Percentiles rank a stretch among this genome's conserved stretches.
Evolutionary conservation across 92 coral and sea anemone genomes (phyloP).

Genomic region (Paramuricea clavata): DNA sequence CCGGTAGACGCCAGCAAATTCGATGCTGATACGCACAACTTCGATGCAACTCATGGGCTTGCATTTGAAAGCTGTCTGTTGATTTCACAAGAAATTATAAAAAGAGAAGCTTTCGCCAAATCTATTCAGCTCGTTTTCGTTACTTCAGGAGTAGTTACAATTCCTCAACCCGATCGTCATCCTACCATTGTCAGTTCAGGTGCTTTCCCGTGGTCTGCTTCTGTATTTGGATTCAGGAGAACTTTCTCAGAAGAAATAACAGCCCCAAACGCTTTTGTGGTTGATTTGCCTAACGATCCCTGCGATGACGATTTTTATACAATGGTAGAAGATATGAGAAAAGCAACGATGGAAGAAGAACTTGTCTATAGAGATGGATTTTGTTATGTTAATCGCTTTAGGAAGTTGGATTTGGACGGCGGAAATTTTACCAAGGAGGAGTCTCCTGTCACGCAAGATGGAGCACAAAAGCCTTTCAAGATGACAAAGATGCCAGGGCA

Average conservation of each 20-base stretch:
- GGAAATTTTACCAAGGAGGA: neutral
- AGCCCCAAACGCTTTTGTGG: neutral
- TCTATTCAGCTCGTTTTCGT: constrained; percentile 24
- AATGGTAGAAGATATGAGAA: constrained; percentile 49
- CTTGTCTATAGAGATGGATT: constrained; percentile 62
- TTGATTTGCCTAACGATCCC: constrained; percentile 21
- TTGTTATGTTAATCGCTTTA: constrained; percentile 73
- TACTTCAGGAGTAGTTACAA: constrained; percentile 10
- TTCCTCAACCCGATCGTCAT: neutral
- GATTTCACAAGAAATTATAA: constrained; percentile 38
- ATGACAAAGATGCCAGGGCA: constrained; percentile 45
- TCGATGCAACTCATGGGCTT: constrained; percentile 37
- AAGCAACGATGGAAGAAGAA: constrained; percentile 65
- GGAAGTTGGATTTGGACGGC: constrained; percentile 38
- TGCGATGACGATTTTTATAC: constrained; percentile 42
- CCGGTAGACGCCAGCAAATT: constrained; percentile 58
- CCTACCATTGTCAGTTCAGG: too few species aligned
- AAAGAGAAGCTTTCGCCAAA: neutral
- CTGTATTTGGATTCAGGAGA: constrained; percentile 32
- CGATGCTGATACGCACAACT: constrained; percentile 33
- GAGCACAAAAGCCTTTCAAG: constrained; percentile 23
- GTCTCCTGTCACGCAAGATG: neutral
- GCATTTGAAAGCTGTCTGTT: constrained; percentile 47
- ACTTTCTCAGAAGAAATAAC: constrained; percentile 15
- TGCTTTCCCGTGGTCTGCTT: constrained; percentile 55